Evolutionary conservation across 2,888 invertebrate genomes (phyloP), one percentile per base, ranked within the genome.

Genomic region (Pristionchus exspectatus): DNA sequence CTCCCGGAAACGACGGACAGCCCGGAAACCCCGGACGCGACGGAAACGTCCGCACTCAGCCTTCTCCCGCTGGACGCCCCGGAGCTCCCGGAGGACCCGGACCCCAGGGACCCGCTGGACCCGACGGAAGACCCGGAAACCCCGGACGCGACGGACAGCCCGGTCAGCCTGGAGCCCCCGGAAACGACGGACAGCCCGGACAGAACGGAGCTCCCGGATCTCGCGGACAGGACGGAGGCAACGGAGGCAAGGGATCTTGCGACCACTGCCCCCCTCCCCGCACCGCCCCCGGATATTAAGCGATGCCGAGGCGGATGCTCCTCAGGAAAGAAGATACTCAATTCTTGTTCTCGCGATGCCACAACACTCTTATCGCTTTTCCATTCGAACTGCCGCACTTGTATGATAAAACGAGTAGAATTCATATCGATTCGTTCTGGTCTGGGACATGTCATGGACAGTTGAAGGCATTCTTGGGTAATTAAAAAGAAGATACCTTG

Each of bases 31-130:
- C 90, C 89, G 93, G 93, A 89, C n/a, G 74, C 54, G 91, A 91
- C n/a, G 93, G 91, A 69, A 81, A 77, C 38, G 59, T 91, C 83
- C 91, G 90, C 77, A 90, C 89, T 56, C 91, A 91, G 33, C 92
- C 92, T 86, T 92, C 92, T 86, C 92, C 90, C 66, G 88, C 86
- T 90, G 90, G 90, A 81, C 91, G 91, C 90, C 91, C 91, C 59
- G 93, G 93, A 56, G 56, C 85, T n/a, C 88, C 74, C 63, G 93
- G 93, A 85, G 83, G 90, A 30, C 92, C 92, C 77, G 93, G 93
- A 89, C 92, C 92, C 88, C 91, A 92, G 44, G 93, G 93, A 91
- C 90, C 90, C 74, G 91, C 92, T 87, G 93, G 93, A 91, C 88
- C 90, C 38, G 89, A 90, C 56, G 93, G 93, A 91, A 88, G 77